Conservation (phyloP, 2,888 invertebrate species). For the Drepanosiphum platanoidis region DNA sequence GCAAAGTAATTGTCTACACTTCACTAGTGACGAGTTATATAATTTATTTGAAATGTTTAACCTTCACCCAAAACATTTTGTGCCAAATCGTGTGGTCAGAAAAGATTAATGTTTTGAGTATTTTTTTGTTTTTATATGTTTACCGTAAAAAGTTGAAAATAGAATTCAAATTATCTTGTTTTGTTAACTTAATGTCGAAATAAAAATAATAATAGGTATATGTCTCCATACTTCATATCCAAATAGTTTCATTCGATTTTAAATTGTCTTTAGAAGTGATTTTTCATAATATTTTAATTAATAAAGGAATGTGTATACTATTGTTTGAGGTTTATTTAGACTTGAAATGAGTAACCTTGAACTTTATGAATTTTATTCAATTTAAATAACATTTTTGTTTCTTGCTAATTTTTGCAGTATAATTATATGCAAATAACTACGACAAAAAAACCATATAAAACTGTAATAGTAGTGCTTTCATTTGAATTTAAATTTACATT, state of each 20-base stretch:
- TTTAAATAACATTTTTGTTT: too few species aligned
- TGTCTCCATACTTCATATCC: too few species aligned
- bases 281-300: neutral
- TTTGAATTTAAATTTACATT: too few species aligned
- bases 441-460: too few species aligned
- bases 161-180: constrained; percentile 1
- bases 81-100: constrained; percentile 33
- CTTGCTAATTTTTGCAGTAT: too few species aligned
- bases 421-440: too few species aligned
- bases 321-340: too few species aligned
- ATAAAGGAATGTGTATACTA: neutral
- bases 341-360: too few species aligned
- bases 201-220: constrained; percentile 8
- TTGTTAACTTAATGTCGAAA: constrained; percentile 1
- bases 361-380: too few species aligned
- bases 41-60: constrained; percentile 29
- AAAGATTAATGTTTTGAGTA: constrained; percentile 10
- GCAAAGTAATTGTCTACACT: constrained; percentile 33
- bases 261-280: neutral
- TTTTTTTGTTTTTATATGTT: neutral
- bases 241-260: neutral
- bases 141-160: constrained; percentile 1
- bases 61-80: constrained; percentile 37
- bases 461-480: too few species aligned
- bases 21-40: constrained; percentile 18